A percentile compares a stretch with the other conserved stretches of the same genome.
phyloP scores from a whole-genome alignment of 2,113 vertebrate genomes.

The Heteronetta atricapilla region DNA sequence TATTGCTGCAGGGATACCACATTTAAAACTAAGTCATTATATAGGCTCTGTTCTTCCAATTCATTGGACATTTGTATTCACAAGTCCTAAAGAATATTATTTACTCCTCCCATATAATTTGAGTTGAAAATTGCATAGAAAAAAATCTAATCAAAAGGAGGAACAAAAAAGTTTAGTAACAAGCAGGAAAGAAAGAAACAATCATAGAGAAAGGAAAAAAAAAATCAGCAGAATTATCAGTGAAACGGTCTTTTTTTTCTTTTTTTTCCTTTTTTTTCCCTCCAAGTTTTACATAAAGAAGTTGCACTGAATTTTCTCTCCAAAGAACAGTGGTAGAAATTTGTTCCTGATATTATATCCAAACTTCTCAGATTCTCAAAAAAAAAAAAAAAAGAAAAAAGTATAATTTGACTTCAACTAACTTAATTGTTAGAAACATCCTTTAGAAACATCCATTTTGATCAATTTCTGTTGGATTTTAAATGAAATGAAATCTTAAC shows the following conservation, averaged over 20 bases:
- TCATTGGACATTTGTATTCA: background rate
- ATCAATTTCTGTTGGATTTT: background rate
- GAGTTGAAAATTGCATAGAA: background rate
- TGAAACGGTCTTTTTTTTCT: background rate
- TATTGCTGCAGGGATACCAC: background rate
- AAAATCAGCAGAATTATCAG: background rate
- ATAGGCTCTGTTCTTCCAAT: background rate
- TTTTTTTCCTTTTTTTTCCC: too few species aligned
- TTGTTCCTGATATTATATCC: background rate
- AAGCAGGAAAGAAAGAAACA: background rate
- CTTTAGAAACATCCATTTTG: background rate
- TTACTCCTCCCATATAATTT: background rate
- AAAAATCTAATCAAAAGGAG: background rate
- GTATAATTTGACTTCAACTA: background rate
- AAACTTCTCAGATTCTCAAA: background rate
- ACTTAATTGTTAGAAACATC: too few species aligned
- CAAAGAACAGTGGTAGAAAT: background rate
- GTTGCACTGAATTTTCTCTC: background rate
- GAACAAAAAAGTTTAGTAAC: background rate
- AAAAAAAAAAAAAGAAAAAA: slow-evolving; percentile 33
- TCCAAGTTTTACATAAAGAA: background rate
- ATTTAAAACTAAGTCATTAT: background rate
- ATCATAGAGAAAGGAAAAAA: background rate
- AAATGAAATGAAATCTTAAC: too few species aligned
- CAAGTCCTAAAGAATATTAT: background rate